These are phyloP conservation scores for Brachystomella parvula DNA, from an alignment of 1,140 invertebrate species.

Conservation along the genomic window DNA sequence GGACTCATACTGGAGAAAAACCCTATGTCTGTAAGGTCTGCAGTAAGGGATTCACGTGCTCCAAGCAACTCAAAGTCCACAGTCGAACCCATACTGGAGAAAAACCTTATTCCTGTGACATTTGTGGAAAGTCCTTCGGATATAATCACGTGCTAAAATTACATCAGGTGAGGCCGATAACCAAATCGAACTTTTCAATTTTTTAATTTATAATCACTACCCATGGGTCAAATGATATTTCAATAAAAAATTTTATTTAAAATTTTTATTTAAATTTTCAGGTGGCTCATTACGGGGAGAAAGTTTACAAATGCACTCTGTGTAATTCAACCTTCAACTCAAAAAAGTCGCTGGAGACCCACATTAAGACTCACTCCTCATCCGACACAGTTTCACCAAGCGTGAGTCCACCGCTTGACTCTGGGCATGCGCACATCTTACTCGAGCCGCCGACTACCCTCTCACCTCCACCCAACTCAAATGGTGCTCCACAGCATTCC, in stretches of 20 bases:
- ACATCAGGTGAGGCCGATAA: slow-evolving; percentile 46
- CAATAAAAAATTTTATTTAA: background rate
- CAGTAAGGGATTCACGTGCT: slow-evolving; percentile 68
- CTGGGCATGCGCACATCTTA: background rate
- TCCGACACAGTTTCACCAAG: slow-evolving; percentile 2
- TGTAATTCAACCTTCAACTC: slow-evolving; percentile 81
- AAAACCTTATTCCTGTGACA: slow-evolving; percentile 63
- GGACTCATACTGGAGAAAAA: slow-evolving; percentile 81
- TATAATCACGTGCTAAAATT: slow-evolving; percentile 82
- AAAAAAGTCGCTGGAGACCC: slow-evolving; percentile 78
- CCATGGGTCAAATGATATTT: too few species aligned
- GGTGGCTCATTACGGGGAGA: slow-evolving; percentile 82
- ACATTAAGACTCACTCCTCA: slow-evolving; percentile 77
- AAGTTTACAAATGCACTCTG: slow-evolving; percentile 83
- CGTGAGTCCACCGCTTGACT: slow-evolving; percentile 7
- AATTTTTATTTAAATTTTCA: slow-evolving; percentile 44
- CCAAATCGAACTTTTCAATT: background rate
- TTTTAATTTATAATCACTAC: background rate
- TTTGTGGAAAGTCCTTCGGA: slow-evolving; percentile 74
- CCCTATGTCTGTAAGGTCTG: slow-evolving; percentile 72
- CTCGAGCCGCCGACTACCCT: slow-evolving; percentile 24
- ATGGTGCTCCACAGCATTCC: slow-evolving; percentile 28
- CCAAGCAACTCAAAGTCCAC: slow-evolving; percentile 82
- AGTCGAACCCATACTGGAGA: slow-evolving; percentile 75
- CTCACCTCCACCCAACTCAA: slow-evolving; percentile 14